Evolutionary conservation across 92 coral and sea anemone genomes (phyloP), one percentile per base, ranked within the genome.

Genomic region (Desmophyllum pertusum): DNA sequence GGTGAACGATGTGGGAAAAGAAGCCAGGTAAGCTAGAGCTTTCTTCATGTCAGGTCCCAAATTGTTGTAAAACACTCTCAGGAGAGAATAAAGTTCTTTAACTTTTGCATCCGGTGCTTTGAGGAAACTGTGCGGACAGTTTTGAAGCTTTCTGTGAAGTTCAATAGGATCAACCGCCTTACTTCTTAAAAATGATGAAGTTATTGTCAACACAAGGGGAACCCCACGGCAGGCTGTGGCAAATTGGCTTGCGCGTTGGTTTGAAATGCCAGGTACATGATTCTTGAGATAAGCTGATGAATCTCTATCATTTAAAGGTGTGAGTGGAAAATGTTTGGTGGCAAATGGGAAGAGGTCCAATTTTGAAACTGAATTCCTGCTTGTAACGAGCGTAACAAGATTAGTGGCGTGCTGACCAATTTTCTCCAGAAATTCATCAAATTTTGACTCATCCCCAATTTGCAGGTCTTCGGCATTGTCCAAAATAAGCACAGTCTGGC

Each of bases 381-480:
- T 94, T n/a, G 98, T 89, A 5, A 91, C 73, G 1, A 94, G 46
- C 1, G 85, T 84, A 10, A 69, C 77, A 14, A 89, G 45, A 63
- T 88, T 78, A 3, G 64, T 59, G 17, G 89, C 88, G 67, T 70
- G 80, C 46, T 84, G 61, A 30, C 93, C 91, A 31, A 89, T 40
- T 7, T 77, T 45, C 35, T 81, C 68, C 82, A 94, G 65, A 77
- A 94, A 85, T 27, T 55, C 51, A 23, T 78, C 39, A 61, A 91
- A 94, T 18, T 36, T 78, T 70, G 66, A 1, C 36, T 84, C 88
- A 21, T 81, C 70, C 2, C 46, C 86, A 9, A 17, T 83, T 72
- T 91, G 95, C 10, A 94, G 77, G 67, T 94, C 93, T 79, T 94
- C 98, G 21, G 95, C 89, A 82, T 94, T 94, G 68, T 94, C 98